Percentiles rank a stretch among this genome's conserved stretches.
Evolutionary conservation across 2,888 invertebrate genomes (phyloP).

Genomic region (Drosophila emarginata): DNA sequence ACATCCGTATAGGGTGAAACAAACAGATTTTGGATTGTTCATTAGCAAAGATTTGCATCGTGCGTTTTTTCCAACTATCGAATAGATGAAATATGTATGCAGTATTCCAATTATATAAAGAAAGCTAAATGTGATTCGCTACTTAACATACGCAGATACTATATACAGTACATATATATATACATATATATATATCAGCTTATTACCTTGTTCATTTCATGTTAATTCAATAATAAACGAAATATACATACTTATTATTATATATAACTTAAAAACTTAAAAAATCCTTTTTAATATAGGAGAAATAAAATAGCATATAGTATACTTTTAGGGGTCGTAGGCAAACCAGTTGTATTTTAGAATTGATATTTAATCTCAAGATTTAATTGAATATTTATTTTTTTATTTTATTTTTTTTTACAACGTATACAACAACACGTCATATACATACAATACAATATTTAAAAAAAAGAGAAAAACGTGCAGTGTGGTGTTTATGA

Average conservation of each 20-base stretch:
- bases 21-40: slow-evolving; percentile 80
- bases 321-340: too few species aligned
- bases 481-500: slow-evolving; percentile 39
- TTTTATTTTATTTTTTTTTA: slow-evolving; percentile 25
- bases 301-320: too few species aligned
- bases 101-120: slow-evolving; percentile 26
- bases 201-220: slow-evolving; percentile 40
- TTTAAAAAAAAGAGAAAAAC: slow-evolving; percentile 35
- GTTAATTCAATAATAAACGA: slow-evolving; percentile 45
- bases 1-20: slow-evolving; percentile 79
- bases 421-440: slow-evolving; percentile 46
- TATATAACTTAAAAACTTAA: background rate
- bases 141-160: slow-evolving; percentile 27
- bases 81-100: slow-evolving; percentile 1
- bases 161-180: slow-evolving; percentile 17
- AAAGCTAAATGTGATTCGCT: slow-evolving; percentile 57
- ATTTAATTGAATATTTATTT: slow-evolving; percentile 1
- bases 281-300: background rate
- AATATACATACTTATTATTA: slow-evolving; percentile 25
- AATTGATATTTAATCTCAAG: background rate
- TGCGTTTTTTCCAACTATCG: slow-evolving; percentile 42
- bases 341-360: too few species aligned
- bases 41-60: slow-evolving; percentile 63
- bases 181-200: slow-evolving; percentile 14
- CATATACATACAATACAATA: slow-evolving; percentile 35